Evolutionary conservation across 2,888 invertebrate species (phyloP), one percentile per base, ranked within the genome.

Genomic region (Plemyria rubiginata): DNA sequence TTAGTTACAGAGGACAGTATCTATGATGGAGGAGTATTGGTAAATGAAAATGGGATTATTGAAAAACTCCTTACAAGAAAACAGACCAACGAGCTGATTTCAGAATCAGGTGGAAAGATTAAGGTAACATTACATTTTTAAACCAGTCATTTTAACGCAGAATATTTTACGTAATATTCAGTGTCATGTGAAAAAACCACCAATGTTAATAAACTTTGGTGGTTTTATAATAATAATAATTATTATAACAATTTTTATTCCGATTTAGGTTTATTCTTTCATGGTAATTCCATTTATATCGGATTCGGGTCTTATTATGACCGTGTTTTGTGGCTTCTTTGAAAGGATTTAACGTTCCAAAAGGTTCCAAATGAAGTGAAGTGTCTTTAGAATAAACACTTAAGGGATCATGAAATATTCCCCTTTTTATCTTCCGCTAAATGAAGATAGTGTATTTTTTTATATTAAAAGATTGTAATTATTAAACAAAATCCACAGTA

Each of bases 1-100:
- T 87, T 95, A 40, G 94, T 94, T 54, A 87, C 95, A 53, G 90
- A 93, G 67, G 84, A 87, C 60, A 86, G 85, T 49, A 88, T 95
- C 53, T 76, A 91, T 13, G 90, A 94, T 65, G 95, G 95, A 46
- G 95, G 94, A 29, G 93, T 95, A 66, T 81, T 96, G 40, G 94
- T 95, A 22, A 84, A 92, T 55, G 86, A 90, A 63, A 84, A 93
- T 76, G 96, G 95, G 13, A 91, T 92, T 70, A 95, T 96, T 70
- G 81, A 90, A 67, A 81, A 88, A 71, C 83, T 96, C 40, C 75
- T 95, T 4, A 87, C 83, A 40, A 87, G 88, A 46, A 75, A 86
- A 9, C 88, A 94, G 71, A 91, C 92, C 57, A 85, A 93, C 15
- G 85, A 88, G 79, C 79, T 93, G 22, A 80, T 92, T 68, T 78